Percentiles rank a stretch among this genome's conserved stretches.
These are phyloP conservation scores for Columba livia DNA, from an alignment of 2,113 vertebrate genomes.

Conservation along the genomic window DNA sequence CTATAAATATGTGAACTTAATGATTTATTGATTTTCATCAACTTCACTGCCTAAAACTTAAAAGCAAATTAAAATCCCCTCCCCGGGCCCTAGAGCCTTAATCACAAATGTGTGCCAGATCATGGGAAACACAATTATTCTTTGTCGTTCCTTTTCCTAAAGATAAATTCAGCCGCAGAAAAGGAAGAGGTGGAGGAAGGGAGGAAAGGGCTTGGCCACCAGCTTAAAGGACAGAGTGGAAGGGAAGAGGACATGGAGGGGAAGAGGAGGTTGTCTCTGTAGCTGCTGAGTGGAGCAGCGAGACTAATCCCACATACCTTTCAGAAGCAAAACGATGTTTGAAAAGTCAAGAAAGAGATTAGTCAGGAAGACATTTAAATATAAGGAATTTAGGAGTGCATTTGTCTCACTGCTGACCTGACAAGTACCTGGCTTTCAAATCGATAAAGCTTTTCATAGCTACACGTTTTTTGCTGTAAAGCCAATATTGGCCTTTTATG, in stretches of 20 bases:
- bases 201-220: neutral
- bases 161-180: slow-evolving; percentile 39
- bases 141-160: slow-evolving; percentile 14
- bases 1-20: slow-evolving; percentile 63
- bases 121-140: neutral
- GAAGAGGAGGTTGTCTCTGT: neutral
- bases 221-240: neutral
- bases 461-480: neutral
- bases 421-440: neutral
- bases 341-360: neutral
- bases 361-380: neutral
- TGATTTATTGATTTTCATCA: slow-evolving; percentile 70
- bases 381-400: neutral
- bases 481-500: neutral
- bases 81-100: slow-evolving; percentile 35
- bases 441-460: neutral
- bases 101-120: slow-evolving; percentile 30
- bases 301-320: neutral
- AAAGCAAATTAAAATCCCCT: slow-evolving; percentile 69
- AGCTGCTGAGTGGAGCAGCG: neutral
- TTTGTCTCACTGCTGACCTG: neutral
- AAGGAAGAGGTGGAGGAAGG: neutral
- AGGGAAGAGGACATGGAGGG: neutral
- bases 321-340: neutral
- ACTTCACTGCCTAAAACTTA: slow-evolving; percentile 62